Evolutionary conservation across 2,113 vertebrate species (phyloP).

Genomic region (Tupaia chinensis): DNA sequence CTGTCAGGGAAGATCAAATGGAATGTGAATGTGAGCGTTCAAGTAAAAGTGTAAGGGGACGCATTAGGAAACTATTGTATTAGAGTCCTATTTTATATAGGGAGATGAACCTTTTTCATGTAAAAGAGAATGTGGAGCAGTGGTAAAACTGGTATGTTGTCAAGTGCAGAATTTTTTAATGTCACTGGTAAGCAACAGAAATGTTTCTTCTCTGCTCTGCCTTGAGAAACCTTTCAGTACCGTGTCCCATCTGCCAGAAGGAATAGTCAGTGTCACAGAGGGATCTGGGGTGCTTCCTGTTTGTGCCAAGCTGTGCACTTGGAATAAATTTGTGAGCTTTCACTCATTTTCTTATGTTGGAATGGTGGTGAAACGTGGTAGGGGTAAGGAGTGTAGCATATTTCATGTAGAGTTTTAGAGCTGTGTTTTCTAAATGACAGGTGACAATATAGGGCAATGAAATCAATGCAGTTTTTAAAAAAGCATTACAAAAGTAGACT

Average conservation of each 20-base stretch:
- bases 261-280: neutral
- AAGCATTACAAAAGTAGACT: constrained; percentile 4
- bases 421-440: constrained; percentile 55
- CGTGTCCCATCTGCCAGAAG: neutral
- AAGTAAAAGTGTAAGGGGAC: constrained; percentile 15
- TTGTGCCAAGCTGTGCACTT: constrained; percentile 8
- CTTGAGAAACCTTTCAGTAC: constrained; percentile 26
- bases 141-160: constrained; percentile 23
- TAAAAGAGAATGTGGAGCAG: neutral
- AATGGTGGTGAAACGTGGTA: neutral
- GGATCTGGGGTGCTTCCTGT: neutral
- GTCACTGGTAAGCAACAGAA: neutral
- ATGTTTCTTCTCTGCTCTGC: constrained; percentile 2
- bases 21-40: constrained; percentile 32
- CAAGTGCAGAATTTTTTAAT: constrained; percentile 43
- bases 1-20: constrained; percentile 7
- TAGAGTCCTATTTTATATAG: neutral
- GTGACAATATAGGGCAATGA: neutral
- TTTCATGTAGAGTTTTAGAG: constrained; percentile 41
- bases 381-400: neutral
- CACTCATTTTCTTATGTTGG: constrained; percentile 40
- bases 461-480: neutral
- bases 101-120: too few relatives aligned
- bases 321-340: constrained; percentile 41
- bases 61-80: neutral